phyloP scores from a whole-genome alignment of 2,888 invertebrate species.

The Leistus spinibarbis region DNA sequence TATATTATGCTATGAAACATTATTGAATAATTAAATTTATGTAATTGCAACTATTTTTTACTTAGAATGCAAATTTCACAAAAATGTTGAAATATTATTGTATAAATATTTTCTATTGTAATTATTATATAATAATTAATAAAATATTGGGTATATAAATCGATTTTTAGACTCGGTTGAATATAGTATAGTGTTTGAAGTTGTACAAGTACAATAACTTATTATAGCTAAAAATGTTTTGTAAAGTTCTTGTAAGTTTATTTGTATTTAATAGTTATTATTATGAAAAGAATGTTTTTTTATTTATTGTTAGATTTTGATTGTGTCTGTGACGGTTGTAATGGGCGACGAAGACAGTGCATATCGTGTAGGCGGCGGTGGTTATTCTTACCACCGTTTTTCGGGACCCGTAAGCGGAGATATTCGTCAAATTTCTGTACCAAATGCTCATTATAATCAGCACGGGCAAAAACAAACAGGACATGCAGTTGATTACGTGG shows the following conservation, averaged over 20 bases:
- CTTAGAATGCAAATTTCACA: conserved; percentile 5
- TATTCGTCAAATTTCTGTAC: conserved; percentile 63
- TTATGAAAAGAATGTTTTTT: neutral
- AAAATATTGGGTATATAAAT: conserved; percentile 24
- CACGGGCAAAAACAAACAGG: conserved; percentile 55
- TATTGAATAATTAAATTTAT: neutral
- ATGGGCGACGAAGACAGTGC: conserved; percentile 33
- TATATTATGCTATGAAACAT: neutral
- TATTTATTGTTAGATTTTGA: conserved; percentile 42
- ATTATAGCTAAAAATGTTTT: neutral
- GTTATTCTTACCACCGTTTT: conserved; percentile 74
- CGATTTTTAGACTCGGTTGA: neutral
- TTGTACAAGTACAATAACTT: neutral
- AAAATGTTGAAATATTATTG: conserved; percentile 29
- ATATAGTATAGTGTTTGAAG: conserved; percentile 3
- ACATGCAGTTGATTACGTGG: conserved; percentile 67
- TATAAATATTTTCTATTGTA: conserved; percentile 10
- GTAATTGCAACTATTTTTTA: conserved; percentile 15
- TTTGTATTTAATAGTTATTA: neutral
- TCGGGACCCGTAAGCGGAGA: conserved; percentile 76
- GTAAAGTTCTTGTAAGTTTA: neutral
- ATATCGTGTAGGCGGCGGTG: conserved; percentile 60
- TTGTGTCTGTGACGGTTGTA: conserved; percentile 50
- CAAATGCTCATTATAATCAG: conserved; percentile 57
- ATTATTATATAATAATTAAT: conserved; percentile 15